Evolutionary conservation across 2,888 invertebrate genomes (phyloP).

Genomic region (Aphidius colemani): DNA sequence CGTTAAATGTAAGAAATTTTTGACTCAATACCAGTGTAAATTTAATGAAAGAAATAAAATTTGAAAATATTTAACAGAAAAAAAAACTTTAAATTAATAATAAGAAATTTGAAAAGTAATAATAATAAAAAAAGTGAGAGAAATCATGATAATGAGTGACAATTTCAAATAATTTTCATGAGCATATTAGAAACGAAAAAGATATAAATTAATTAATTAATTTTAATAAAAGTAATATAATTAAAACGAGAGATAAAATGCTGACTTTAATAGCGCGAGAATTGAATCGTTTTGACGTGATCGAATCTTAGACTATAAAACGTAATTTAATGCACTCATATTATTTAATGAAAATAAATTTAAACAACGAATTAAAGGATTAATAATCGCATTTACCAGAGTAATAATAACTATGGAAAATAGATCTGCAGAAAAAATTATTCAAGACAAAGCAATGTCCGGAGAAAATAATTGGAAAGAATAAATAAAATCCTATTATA

Average conservation of each 20-base stretch:
- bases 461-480: constrained; percentile 1
- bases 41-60: constrained; percentile 26
- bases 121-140: constrained; percentile 19
- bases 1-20: constrained; percentile 27
- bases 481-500: too few relatives aligned
- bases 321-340: constrained; percentile 52
- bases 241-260: constrained; percentile 25
- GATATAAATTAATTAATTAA: constrained; percentile 5
- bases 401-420: constrained; percentile 33
- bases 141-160: not conserved
- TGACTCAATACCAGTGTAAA: constrained; percentile 13
- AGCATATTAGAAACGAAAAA: constrained; percentile 8
- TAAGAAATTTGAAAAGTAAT: constrained; percentile 17
- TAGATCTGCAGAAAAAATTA: constrained; percentile 29
- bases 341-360: constrained; percentile 44
- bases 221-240: constrained; percentile 24
- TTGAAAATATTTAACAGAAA: not conserved
- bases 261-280: constrained; percentile 33
- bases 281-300: constrained; percentile 50
- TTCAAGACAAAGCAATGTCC: not conserved
- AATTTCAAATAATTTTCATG: too few relatives aligned
- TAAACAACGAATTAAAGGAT: constrained; percentile 31
- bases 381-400: constrained; percentile 40
- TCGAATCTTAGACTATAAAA: constrained; percentile 50
- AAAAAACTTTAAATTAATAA: not conserved